Evolutionary conservation across 2,888 invertebrate species (phyloP).

Genomic region (Hanleya hanleyi): DNA sequence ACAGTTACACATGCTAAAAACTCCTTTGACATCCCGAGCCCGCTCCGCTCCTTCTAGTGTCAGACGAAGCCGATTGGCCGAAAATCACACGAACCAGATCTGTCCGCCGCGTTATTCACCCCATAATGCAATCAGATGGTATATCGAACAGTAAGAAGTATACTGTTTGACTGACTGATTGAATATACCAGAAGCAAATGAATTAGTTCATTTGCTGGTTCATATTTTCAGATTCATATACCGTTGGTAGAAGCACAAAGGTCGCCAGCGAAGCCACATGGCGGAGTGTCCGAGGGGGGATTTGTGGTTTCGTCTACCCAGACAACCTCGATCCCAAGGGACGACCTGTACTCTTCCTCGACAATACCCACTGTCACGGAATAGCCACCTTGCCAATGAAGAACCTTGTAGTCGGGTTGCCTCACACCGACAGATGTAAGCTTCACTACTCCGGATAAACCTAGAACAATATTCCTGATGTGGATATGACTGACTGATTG

Average conservation of each 20-base stretch:
- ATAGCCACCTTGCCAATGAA: slow-evolving; percentile 37
- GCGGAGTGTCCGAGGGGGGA: slow-evolving; percentile 52
- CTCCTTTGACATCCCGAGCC: too few relatives aligned
- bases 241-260: slow-evolving; percentile 34
- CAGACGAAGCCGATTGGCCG: too few relatives aligned
- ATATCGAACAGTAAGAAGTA: too few relatives aligned
- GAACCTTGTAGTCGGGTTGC: slow-evolving; percentile 27
- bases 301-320: slow-evolving; percentile 37
- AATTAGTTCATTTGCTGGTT: slow-evolving; percentile 7
- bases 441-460: slow-evolving; percentile 9
- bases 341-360: slow-evolving; percentile 21
- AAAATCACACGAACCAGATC: too few relatives aligned
- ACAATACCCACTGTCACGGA: slow-evolving; percentile 19
- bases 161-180: too few relatives aligned
- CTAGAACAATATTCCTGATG: too few relatives aligned
- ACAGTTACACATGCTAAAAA: too few relatives aligned
- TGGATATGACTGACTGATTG: too few relatives aligned
- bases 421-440: slow-evolving; percentile 29
- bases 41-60: too few relatives aligned
- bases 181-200: slow-evolving; percentile 7
- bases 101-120: too few relatives aligned
- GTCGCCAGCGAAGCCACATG: slow-evolving; percentile 43
- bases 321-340: slow-evolving; percentile 22
- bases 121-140: too few relatives aligned
- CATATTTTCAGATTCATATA: slow-evolving; percentile 19